A percentile compares a stretch with the other conserved stretches of the same genome.
Evolutionary conservation across 64 coral and sea anemone species (phyloP).

Genomic region (Orbicella faveolata): DNA sequence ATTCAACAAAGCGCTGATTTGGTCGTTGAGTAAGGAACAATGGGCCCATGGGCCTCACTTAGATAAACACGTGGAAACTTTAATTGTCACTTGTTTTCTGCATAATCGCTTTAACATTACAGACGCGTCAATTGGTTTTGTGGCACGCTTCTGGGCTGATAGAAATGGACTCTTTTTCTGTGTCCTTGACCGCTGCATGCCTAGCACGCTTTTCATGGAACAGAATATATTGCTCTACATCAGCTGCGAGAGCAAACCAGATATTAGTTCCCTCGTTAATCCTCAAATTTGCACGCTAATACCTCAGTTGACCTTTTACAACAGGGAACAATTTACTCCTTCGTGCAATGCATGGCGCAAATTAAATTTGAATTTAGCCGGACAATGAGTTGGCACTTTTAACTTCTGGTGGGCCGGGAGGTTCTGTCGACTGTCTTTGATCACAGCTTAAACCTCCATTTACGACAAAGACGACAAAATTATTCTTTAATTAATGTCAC

Average conservation of each 20-base stretch:
- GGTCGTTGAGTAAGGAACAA: conserved; percentile 39
- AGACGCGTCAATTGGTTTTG: background rate
- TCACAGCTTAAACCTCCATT: conserved; percentile 5
- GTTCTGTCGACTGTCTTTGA: background rate
- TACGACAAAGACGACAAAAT: conserved; percentile 7
- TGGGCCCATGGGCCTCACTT: conserved; percentile 8
- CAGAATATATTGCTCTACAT: background rate
- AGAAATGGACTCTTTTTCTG: conserved; percentile 2
- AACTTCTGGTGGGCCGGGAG: conserved; percentile 6
- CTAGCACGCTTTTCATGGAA: background rate
- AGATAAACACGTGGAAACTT: conserved; percentile 32
- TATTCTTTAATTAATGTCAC: conserved; percentile 8
- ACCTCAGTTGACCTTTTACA: conserved; percentile 5
- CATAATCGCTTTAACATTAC: conserved; percentile 41
- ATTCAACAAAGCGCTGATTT: conserved; percentile 30
- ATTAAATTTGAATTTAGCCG: conserved; percentile 27
- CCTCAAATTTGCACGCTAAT: conserved; percentile 12
- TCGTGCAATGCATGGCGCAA: conserved; percentile 5
- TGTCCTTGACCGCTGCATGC: background rate
- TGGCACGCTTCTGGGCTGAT: conserved; percentile 13
- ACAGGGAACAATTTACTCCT: conserved; percentile 7
- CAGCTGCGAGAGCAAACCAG: background rate
- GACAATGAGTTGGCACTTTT: conserved; percentile 26
- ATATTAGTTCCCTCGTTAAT: background rate
- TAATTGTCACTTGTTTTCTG: conserved; percentile 35